Conservation (phyloP, 2,888 invertebrate species). For the Spialia ferax region DNA sequence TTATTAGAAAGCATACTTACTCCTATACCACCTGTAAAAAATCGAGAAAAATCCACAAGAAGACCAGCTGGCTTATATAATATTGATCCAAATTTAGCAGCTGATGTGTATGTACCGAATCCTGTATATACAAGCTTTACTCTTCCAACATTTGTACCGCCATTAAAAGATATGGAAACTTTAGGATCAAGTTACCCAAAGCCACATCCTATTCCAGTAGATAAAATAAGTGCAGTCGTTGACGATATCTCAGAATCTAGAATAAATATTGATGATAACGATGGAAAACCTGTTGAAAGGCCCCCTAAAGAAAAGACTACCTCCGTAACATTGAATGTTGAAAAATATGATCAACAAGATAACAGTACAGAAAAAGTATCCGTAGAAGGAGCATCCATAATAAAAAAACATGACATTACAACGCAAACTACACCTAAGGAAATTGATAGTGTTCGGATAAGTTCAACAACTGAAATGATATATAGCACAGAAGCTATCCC, state of each 20-base stretch:
- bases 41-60: slow-evolving; percentile 64
- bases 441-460: slow-evolving; percentile 47
- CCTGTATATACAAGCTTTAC: slow-evolving; percentile 90
- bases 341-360: slow-evolving; percentile 67
- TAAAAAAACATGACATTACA: slow-evolving; percentile 66
- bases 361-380: slow-evolving; percentile 74
- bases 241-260: slow-evolving; percentile 60
- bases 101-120: slow-evolving; percentile 72
- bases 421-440: slow-evolving; percentile 46
- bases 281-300: slow-evolving; percentile 74
- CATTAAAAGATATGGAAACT: slow-evolving; percentile 87
- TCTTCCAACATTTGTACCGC: slow-evolving; percentile 88
- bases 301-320: slow-evolving; percentile 83
- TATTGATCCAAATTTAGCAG: slow-evolving; percentile 65
- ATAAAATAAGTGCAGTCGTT: slow-evolving; percentile 85
- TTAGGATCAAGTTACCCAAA: slow-evolving; percentile 88
- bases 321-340: slow-evolving; percentile 73
- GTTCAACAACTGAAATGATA: slow-evolving; percentile 41
- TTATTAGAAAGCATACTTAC: slow-evolving; percentile 77
- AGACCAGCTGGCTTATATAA: slow-evolving; percentile 65
- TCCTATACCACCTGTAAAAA: slow-evolving; percentile 67
- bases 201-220: slow-evolving; percentile 90
- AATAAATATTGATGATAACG: slow-evolving; percentile 60
- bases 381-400: slow-evolving; percentile 77
- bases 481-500: slow-evolving; percentile 44